These are phyloP conservation scores for Pipistrellus kuhlii DNA, from an alignment of 2,797 vertebrate genomes.

Conservation along the genomic window DNA sequence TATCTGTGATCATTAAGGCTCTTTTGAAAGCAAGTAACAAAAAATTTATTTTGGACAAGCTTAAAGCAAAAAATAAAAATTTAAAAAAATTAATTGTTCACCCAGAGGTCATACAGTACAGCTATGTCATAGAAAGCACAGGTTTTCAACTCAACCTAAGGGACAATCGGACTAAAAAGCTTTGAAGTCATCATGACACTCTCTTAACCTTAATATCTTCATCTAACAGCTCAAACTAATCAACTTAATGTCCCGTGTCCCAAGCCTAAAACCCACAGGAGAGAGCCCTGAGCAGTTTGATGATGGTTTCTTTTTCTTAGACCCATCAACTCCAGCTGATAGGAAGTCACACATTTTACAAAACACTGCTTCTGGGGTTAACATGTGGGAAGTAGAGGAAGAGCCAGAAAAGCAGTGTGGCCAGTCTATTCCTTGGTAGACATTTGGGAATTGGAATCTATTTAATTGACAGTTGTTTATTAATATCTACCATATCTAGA, in stretches of 20 bases:
- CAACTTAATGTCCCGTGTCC: background rate
- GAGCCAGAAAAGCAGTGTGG: background rate
- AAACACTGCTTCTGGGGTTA: background rate
- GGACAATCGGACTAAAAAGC: background rate
- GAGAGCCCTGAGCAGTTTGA: background rate
- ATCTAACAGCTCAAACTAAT: background rate
- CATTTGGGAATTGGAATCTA: background rate
- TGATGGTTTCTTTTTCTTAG: background rate
- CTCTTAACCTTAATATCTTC: background rate
- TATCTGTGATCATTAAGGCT: background rate
- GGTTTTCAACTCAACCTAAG: background rate
- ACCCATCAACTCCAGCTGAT: background rate
- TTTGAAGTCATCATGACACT: background rate
- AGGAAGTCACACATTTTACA: background rate
- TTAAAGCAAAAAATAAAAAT: background rate
- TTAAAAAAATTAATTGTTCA: background rate
- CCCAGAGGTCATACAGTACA: background rate
- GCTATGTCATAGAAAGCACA: background rate
- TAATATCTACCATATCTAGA: background rate
- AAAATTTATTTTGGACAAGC: slow-evolving; percentile 24
- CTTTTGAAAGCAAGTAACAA: background rate
- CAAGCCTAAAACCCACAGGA: background rate
- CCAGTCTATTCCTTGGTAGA: background rate
- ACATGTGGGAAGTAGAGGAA: background rate
- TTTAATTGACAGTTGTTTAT: background rate